phyloP scores from a whole-genome alignment of 37 sponge, comb jelly and placozoan genomes.

The Dysidea cf. avara region DNA sequence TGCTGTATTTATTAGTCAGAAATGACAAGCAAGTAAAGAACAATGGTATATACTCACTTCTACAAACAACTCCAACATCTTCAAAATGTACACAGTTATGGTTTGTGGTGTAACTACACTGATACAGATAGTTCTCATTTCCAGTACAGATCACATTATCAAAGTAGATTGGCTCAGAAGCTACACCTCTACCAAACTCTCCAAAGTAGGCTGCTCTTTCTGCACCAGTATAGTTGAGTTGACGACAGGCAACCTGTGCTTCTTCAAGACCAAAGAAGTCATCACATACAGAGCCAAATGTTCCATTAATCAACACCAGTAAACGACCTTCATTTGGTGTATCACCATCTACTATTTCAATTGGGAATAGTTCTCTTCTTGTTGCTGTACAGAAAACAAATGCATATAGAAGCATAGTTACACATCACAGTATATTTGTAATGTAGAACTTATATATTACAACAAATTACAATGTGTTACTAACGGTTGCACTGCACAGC shows the following conservation, averaged over 20 bases:
- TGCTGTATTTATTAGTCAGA: background rate
- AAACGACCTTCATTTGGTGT: background rate
- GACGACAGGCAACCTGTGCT: conserved; percentile 34
- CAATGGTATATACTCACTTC: background rate
- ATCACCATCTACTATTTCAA: background rate
- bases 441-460: no score
- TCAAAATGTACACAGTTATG: background rate
- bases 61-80: background rate
- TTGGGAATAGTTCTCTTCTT: no score
- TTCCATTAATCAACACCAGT: background rate
- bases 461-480: no score
- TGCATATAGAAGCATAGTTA: no score
- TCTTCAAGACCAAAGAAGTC: background rate
- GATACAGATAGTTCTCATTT: background rate
- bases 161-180: background rate
- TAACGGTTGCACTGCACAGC: conserved; percentile 9
- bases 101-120: background rate
- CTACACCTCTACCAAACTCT: background rate
- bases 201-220: background rate
- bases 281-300: conserved; percentile 4
- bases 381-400: no score
- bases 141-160: background rate
- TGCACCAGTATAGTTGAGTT: conserved; percentile 9
- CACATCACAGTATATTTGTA: no score
- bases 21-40: no score